These are phyloP conservation scores for Lindbergichthys nudifrons DNA, from an alignment of 2,797 vertebrate genomes.

Conservation along the genomic window DNA sequence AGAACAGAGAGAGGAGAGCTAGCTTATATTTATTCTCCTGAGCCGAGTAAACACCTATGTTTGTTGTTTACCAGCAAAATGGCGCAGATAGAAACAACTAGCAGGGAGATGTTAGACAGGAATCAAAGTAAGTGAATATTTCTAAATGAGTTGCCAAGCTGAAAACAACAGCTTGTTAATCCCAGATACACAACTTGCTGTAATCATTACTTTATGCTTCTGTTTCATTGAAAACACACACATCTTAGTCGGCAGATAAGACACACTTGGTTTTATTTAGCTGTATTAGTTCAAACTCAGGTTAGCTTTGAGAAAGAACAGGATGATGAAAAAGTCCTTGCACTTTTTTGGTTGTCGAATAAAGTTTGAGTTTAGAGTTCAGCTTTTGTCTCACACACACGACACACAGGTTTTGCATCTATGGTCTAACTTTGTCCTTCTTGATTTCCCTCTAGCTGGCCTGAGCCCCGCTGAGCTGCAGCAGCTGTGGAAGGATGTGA, in stretches of 20 bases:
- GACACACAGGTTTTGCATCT: background rate
- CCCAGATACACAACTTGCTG: conserved; percentile 14
- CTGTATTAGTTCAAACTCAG: conserved; percentile 1
- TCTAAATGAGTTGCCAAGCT: conserved; percentile 37
- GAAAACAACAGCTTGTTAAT: conserved; percentile 48
- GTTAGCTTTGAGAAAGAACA: conserved; percentile 20
- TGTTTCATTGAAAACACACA: conserved; percentile 15
- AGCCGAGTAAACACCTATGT: conserved; percentile 76
- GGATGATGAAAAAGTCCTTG: conserved; percentile 12
- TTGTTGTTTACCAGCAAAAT: conserved; percentile 79
- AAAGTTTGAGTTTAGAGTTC: conserved; percentile 14
- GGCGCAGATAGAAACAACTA: conserved; percentile 60
- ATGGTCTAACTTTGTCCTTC: too few species aligned
- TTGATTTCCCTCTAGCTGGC: conserved; percentile 82
- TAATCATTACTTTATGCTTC: conserved; percentile 19
- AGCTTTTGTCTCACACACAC: conserved; percentile 8
- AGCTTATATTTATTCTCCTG: conserved; percentile 67
- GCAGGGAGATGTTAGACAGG: conserved; percentile 24
- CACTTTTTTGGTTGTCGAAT: conserved; percentile 18
- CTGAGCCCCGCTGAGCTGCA: conserved; percentile 98
- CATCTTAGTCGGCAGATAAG: background rate
- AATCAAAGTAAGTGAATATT: conserved; percentile 46
- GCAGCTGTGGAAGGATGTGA: conserved; percentile 99
- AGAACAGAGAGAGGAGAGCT: conserved; percentile 36
- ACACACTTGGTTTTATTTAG: conserved; percentile 5